phyloP scores from a whole-genome alignment of 2,888 invertebrate genomes.

The Cerceris rybyensis region DNA sequence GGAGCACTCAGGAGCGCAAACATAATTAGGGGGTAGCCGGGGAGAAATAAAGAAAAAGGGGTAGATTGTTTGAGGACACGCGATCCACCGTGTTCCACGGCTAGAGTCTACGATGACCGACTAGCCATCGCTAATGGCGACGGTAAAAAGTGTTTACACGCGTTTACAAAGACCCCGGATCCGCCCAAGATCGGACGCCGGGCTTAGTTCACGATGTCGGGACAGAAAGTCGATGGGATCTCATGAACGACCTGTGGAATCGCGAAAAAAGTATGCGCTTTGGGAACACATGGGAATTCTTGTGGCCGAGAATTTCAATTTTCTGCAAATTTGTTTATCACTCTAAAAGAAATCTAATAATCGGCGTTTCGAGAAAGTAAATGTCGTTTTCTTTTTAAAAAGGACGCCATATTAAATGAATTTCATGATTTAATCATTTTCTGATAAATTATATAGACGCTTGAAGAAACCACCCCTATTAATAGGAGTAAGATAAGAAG shows the following conservation, averaged over 20 bases:
- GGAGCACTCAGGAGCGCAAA: constrained; percentile 78
- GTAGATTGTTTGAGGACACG: constrained; percentile 80
- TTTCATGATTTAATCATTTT: too few relatives aligned
- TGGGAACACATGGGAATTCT: too few relatives aligned
- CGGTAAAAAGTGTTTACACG: constrained; percentile 76
- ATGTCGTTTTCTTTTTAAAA: too few relatives aligned
- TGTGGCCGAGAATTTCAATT: too few relatives aligned
- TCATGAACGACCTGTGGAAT: constrained; percentile 38
- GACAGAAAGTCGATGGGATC: constrained; percentile 48
- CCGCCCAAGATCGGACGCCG: constrained; percentile 63
- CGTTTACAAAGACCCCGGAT: constrained; percentile 62
- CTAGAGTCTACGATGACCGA: constrained; percentile 68
- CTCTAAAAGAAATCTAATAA: too few relatives aligned
- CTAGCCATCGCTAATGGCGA: constrained; percentile 77
- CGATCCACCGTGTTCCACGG: constrained; percentile 74
- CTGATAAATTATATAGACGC: too few relatives aligned
- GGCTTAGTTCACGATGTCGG: constrained; percentile 35
- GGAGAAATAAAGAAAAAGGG: constrained; percentile 73
- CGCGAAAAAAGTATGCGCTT: constrained; percentile 14
- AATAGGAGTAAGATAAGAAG: too few relatives aligned
- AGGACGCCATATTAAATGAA: too few relatives aligned
- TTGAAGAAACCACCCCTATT: too few relatives aligned
- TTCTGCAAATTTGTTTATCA: too few relatives aligned
- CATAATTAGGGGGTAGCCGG: constrained; percentile 77
- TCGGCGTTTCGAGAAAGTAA: too few relatives aligned